Percentiles rank a stretch among this genome's conserved stretches.
Conservation (phyloP, 2,888 invertebrate species). For the Tenthredo distinguenda region DNA sequence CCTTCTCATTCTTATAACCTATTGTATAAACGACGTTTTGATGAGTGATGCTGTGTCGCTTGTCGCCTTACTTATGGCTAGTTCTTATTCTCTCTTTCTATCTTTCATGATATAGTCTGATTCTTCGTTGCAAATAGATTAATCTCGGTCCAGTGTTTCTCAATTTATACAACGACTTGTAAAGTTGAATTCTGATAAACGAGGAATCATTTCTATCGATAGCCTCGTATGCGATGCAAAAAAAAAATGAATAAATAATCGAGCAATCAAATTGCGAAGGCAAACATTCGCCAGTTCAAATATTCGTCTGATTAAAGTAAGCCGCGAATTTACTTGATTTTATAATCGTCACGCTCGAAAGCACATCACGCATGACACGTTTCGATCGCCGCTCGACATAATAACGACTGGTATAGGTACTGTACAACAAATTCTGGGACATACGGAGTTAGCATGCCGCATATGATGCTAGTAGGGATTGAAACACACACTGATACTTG, state of each 20-base stretch:
- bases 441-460: background rate
- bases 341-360: background rate
- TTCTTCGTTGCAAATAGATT: constrained; percentile 3
- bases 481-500: background rate
- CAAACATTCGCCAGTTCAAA: background rate
- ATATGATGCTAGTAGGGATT: background rate
- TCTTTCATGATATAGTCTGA: background rate
- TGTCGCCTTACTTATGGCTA: background rate
- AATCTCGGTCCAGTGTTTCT: background rate
- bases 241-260: background rate
- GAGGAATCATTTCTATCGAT: background rate
- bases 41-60: constrained; percentile 3
- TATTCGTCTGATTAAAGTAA: background rate
- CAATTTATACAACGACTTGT: background rate
- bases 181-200: background rate
- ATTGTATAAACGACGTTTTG: constrained; percentile 38
- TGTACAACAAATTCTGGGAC: constrained; percentile 9
- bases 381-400: background rate
- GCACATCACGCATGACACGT: background rate
- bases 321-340: background rate
- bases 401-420: background rate
- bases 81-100: background rate
- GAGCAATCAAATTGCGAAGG: background rate
- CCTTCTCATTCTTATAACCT: background rate
- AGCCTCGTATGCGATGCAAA: background rate